Evolutionary conservation across 1,140 invertebrate species (phyloP), one percentile per base, ranked within the genome.

Genomic region (Scaptomyza hsui): DNA sequence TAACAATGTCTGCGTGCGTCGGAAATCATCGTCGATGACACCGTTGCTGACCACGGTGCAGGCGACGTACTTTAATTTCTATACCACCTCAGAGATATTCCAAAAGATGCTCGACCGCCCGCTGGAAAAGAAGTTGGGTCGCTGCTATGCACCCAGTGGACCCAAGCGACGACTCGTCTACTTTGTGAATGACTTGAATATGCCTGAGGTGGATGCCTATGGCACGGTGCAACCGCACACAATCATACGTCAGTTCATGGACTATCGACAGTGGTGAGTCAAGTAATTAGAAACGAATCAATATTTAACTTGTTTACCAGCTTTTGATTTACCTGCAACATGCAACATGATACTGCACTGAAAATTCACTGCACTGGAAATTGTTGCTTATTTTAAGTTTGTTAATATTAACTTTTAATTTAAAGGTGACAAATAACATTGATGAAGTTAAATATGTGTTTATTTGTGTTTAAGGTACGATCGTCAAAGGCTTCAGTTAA

Each of bases 171-270:
- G 94, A 12, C 94, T 99, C 88, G 95, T 99, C 62, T 99, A 98
- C 91, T 99, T 99, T 89, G 95, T 99, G 55, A 98, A 99, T 90
- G 98, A 99, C 89, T 94, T 99, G 93, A 99, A 99, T 92, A 99
- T 99, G 97, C 98, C 98, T 5, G 97, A 98, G 93, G 97, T 99
- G 1, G 98, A 99, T 92, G 94, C 94, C 56, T 99, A 99, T 88
- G 97, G 97, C 45, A 99, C 98, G 0, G 97, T 99, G 1, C 97
- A 99, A 89, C 97, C 98, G 0, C 98, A 99, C 89, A 99, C 98
- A 0, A 93, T 99, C 1, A 96, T 99, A 68, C 93, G 98, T 12
- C 97, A 99, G 90, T 97, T 97, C 89, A 95, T 99, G 93, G 97
- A 99, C 92, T 99, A 99, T 89, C 94, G 94, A 65, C 98, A 99